phyloP scores from a whole-genome alignment of 2,113 vertebrate genomes.

The Bungarus multicinctus region DNA sequence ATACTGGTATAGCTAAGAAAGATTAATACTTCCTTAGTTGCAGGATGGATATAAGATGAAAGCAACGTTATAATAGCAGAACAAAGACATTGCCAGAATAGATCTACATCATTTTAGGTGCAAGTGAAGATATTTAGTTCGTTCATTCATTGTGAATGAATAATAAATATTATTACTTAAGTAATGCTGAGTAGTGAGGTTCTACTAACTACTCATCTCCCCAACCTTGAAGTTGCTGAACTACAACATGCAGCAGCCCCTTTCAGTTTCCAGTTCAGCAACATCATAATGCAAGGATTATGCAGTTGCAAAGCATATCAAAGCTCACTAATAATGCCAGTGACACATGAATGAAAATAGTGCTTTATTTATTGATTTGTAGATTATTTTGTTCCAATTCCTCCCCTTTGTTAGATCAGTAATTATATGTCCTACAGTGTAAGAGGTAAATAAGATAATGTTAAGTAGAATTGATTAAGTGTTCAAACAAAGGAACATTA shows the following conservation, averaged over 20 bases:
- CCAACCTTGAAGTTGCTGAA: background rate
- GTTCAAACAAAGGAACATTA: constrained; percentile 23
- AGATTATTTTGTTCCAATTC: constrained; percentile 18
- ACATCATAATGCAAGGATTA: background rate
- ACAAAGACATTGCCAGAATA: background rate
- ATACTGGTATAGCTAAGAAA: background rate
- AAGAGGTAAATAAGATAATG: constrained; percentile 35
- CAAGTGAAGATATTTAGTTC: background rate
- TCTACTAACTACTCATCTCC: background rate
- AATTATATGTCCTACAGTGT: constrained; percentile 20
- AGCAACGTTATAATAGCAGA: background rate
- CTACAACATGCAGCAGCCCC: background rate
- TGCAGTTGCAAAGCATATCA: background rate
- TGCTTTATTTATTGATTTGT: constrained; percentile 12
- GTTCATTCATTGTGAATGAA: background rate
- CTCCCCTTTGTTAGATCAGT: constrained; percentile 22
- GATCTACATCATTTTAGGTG: background rate
- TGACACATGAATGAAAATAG: background rate
- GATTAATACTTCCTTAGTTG: background rate
- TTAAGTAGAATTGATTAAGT: constrained; percentile 20
- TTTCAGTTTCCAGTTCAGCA: background rate
- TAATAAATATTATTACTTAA: background rate
- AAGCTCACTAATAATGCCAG: background rate
- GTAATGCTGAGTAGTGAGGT: background rate
- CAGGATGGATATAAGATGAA: background rate